Percentiles rank a stretch among this genome's conserved stretches.
Evolutionary conservation across 1,140 invertebrate species (phyloP).

Genomic region (Archegozetes longisetosus): DNA sequence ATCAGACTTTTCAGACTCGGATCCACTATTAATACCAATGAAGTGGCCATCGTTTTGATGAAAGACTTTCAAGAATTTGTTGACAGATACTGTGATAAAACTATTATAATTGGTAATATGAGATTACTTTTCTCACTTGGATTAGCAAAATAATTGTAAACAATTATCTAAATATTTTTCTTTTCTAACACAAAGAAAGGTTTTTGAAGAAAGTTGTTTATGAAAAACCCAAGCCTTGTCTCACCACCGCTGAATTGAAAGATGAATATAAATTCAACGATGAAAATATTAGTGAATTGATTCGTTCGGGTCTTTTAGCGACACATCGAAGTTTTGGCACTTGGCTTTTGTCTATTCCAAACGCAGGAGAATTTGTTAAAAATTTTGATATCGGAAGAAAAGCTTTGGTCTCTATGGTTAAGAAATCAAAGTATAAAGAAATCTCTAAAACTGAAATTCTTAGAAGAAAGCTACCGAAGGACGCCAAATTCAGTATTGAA

Average conservation of each 20-base stretch:
- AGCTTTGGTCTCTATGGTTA: neutral
- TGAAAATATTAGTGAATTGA: slow-evolving; percentile 1
- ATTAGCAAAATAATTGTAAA: too few relatives aligned
- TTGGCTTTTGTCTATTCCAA: neutral
- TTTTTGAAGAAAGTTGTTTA: neutral
- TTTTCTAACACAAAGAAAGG: neutral
- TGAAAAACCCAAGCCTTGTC: neutral
- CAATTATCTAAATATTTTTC: neutral
- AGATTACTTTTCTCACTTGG: too few relatives aligned
- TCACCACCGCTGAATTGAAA: neutral
- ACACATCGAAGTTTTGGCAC: slow-evolving; percentile 3
- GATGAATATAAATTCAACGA: slow-evolving; percentile 1
- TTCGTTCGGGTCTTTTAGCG: neutral
- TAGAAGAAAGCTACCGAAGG: neutral
- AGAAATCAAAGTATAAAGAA: slow-evolving; percentile 1
- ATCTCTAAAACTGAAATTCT: neutral
- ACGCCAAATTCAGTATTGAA: neutral
- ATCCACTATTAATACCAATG: neutral
- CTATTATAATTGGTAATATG: neutral
- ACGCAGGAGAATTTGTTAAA: slow-evolving; percentile 1
- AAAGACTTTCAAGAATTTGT: neutral
- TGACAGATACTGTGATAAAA: neutral
- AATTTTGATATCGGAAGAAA: slow-evolving; percentile 3
- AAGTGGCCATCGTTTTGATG: neutral
- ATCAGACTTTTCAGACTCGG: neutral